These are phyloP conservation scores for Melieria picta DNA, from an alignment of 2,888 invertebrate species.

Conservation along the genomic window DNA sequence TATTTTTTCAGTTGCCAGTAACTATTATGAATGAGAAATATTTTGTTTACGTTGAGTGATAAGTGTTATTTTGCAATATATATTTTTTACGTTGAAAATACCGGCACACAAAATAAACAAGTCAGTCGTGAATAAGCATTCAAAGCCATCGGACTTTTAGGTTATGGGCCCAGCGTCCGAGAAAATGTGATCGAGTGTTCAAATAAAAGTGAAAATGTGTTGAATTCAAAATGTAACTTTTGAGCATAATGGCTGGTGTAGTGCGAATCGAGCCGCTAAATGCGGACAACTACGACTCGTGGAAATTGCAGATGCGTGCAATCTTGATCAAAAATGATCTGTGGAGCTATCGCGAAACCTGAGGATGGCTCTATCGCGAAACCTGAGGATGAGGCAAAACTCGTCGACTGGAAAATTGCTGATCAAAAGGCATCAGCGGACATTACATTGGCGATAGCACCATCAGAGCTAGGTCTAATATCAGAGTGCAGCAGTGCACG, in stretches of 20 bases:
- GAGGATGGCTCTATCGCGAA: too few species aligned
- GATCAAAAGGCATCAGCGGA: conserved; percentile 45
- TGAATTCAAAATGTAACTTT: too few species aligned
- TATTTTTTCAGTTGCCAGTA: too few species aligned
- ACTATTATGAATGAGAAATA: too few species aligned
- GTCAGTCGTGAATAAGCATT: conserved; percentile 15
- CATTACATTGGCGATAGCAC: conserved; percentile 42
- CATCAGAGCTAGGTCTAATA: conserved; percentile 54
- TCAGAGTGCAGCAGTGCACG: conserved; percentile 50
- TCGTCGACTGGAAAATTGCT: conserved; percentile 25
- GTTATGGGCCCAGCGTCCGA: conserved; percentile 24
- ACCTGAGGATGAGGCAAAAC: conserved; percentile 1
- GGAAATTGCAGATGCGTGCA: conserved; percentile 43
- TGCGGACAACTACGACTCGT: conserved; percentile 40
- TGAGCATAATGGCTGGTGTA: conserved; percentile 28
- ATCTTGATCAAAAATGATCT: conserved; percentile 40
- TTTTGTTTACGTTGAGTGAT: too few species aligned
- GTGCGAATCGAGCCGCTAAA: conserved; percentile 39
- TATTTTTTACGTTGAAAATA: too few species aligned
- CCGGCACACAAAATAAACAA: too few species aligned
- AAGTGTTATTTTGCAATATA: too few species aligned
- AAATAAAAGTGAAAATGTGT: neutral
- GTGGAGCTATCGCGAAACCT: conserved; percentile 32
- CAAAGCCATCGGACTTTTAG: conserved; percentile 4
- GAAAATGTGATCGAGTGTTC: neutral